Percentiles rank a stretch among this genome's conserved stretches.
phyloP scores from a whole-genome alignment of 2,888 invertebrate genomes.

The Rugalucina vietnamica region DNA sequence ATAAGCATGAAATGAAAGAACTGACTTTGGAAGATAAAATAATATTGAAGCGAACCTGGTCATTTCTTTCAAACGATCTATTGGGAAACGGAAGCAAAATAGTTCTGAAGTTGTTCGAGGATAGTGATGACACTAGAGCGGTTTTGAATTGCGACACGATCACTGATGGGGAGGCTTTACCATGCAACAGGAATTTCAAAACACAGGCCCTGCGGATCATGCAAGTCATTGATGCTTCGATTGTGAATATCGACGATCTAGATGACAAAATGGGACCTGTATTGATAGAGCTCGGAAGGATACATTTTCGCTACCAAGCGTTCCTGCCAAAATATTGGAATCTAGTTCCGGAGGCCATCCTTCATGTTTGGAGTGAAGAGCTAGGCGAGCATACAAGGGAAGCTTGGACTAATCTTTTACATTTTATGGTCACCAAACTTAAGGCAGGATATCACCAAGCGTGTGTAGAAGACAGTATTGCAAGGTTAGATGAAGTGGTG shows the following conservation, averaged over 20 bases:
- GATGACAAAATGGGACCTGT: background rate
- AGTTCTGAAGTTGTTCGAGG: background rate
- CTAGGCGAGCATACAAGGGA: background rate
- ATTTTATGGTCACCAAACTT: background rate
- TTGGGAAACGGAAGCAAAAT: background rate
- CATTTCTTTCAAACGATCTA: background rate
- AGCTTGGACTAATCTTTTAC: background rate
- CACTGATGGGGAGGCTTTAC: background rate
- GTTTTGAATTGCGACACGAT: background rate
- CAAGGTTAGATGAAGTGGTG: too few species aligned
- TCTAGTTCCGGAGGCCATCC: background rate
- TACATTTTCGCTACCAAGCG: background rate
- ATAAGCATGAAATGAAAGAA: background rate
- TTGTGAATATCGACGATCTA: background rate
- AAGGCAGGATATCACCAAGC: background rate
- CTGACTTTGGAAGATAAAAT: background rate
- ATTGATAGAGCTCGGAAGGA: background rate
- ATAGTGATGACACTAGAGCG: background rate
- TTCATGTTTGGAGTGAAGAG: background rate
- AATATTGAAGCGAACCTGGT: background rate
- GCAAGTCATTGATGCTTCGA: background rate
- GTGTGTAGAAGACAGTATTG: background rate
- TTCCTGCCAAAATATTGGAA: background rate
- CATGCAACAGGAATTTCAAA: background rate
- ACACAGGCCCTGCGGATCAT: background rate